These are phyloP conservation scores for Synergus japonicus DNA, from an alignment of 2,888 invertebrate species.

Conservation along the genomic window DNA sequence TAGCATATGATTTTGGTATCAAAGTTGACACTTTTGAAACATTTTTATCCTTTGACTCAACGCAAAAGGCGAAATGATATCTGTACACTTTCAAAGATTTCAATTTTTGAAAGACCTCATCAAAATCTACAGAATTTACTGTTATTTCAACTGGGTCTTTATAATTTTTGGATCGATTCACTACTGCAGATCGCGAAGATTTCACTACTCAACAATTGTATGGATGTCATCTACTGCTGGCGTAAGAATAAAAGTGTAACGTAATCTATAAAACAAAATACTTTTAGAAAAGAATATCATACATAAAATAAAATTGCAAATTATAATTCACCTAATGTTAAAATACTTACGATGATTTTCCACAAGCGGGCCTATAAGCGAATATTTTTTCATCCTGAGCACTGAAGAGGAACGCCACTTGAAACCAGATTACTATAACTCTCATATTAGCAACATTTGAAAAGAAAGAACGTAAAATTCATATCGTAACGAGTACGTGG, in stretches of 20 bases:
- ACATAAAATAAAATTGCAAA: neutral
- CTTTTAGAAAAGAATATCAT: constrained; percentile 11
- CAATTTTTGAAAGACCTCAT: constrained; percentile 40
- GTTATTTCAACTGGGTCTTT: constrained; percentile 39
- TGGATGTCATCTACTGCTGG: constrained; percentile 41
- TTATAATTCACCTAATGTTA: neutral
- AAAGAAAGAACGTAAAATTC: constrained; percentile 36
- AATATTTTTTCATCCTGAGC: constrained; percentile 36
- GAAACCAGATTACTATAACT: constrained; percentile 42
- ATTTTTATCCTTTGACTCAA: constrained; percentile 3
- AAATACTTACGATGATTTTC: constrained; percentile 47
- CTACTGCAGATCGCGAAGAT: constrained; percentile 42
- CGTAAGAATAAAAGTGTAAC: constrained; percentile 46
- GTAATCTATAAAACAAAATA: constrained; percentile 43
- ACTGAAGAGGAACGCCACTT: constrained; percentile 41
- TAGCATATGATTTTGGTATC: too few relatives aligned
- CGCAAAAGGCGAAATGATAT: constrained; percentile 43
- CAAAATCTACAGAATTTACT: constrained; percentile 45
- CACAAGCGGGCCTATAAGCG: neutral
- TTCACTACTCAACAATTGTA: constrained; percentile 40
- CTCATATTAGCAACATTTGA: constrained; percentile 45
- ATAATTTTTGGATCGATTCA: constrained; percentile 28
- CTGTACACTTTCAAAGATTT: constrained; percentile 37
- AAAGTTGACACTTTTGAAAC: too few relatives aligned
- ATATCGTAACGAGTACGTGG: constrained; percentile 44